A percentile compares a stretch with the other conserved stretches of the same genome.
phyloP scores from a whole-genome alignment of 2,113 vertebrate genomes.

The Cyanoderma ruficeps region DNA sequence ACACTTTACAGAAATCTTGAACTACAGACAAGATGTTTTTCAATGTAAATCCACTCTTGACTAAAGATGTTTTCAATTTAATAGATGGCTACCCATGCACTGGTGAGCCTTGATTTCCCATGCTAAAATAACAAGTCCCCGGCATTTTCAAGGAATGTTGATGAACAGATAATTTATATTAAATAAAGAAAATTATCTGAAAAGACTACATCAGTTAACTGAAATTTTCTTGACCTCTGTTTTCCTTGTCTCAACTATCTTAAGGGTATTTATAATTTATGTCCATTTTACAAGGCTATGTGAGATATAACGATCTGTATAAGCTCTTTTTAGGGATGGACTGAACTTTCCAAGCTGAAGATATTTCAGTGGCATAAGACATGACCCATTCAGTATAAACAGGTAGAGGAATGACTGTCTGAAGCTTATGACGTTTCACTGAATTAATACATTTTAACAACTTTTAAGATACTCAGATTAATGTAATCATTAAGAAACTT shows the following conservation, averaged over 20 bases:
- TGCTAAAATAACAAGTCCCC: neutral
- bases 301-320: neutral
- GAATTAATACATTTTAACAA: neutral
- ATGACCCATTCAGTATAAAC: neutral
- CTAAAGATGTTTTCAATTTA: neutral
- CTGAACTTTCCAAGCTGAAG: neutral
- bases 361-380: neutral
- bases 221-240: neutral
- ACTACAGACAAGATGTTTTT: neutral
- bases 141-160: neutral
- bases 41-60: neutral
- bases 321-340: neutral
- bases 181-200: neutral
- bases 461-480: neutral
- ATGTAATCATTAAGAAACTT: neutral
- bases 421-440: neutral
- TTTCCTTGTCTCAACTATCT: neutral
- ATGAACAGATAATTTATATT: neutral
- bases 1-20: neutral
- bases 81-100: neutral
- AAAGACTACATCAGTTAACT: neutral
- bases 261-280: neutral
- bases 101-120: neutral
- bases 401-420: neutral
- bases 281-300: neutral